Percentiles rank a stretch among this genome's conserved stretches.
Evolutionary conservation across 2,888 invertebrate genomes (phyloP).

Genomic region (Scaptodrosophila latifasciaeformis): DNA sequence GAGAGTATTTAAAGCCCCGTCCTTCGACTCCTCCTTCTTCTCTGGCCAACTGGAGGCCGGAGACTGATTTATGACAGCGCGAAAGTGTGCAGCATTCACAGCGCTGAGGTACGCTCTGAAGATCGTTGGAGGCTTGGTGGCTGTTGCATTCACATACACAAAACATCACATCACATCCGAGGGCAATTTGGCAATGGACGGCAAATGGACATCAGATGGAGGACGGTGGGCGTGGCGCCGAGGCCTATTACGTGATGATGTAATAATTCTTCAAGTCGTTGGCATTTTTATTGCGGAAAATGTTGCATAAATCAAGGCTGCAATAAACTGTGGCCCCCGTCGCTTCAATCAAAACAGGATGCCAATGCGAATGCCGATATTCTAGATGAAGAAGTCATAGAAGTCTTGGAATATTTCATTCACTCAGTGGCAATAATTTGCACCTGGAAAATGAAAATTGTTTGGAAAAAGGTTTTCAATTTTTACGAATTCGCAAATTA

Average conservation of each 20-base stretch:
- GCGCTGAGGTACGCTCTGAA: conserved; percentile 16
- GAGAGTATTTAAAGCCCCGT: conserved; percentile 54
- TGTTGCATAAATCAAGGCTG: conserved; percentile 67
- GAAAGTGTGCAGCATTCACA: conserved; percentile 30
- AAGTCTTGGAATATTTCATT: conserved; percentile 46
- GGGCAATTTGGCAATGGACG: conserved; percentile 48
- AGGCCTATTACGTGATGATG: conserved; percentile 64
- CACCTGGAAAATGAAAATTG: conserved; percentile 34
- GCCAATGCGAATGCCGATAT: neutral
- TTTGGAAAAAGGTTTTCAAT: conserved; percentile 17
- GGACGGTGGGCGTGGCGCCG: conserved; percentile 50
- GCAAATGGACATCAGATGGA: neutral
- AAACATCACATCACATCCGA: conserved; percentile 18
- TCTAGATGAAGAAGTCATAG: conserved; percentile 11
- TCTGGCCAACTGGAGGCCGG: conserved; percentile 42
- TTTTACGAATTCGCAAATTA: conserved; percentile 32
- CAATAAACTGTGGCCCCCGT: conserved; percentile 56
- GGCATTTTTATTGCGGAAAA: conserved; percentile 66
- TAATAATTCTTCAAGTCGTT: conserved; percentile 62
- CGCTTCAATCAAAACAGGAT: conserved; percentile 25
- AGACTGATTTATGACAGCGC: conserved; percentile 63
- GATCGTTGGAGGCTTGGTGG: conserved; percentile 22
- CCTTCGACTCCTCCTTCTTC: neutral
- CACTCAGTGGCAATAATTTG: conserved; percentile 50
- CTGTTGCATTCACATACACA: conserved; percentile 18